Conservation (phyloP, 1,140 invertebrate genomes). For the Pinna nobilis region DNA sequence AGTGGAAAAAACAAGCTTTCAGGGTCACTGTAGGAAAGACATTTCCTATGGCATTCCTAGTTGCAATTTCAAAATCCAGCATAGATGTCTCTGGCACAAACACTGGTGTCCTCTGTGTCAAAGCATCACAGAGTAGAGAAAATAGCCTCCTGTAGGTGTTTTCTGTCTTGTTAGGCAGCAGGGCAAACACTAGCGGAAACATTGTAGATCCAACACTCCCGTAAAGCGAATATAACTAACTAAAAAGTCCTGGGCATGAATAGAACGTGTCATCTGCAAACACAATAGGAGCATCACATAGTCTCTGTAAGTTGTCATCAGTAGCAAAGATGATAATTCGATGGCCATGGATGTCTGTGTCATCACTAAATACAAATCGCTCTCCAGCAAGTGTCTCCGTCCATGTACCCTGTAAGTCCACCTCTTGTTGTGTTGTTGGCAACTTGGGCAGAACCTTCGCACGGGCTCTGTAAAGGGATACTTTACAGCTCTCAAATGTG, state of each 20-base stretch:
- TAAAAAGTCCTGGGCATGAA: constrained; percentile 13
- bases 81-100: not conserved
- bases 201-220: constrained; percentile 6
- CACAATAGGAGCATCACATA: not conserved
- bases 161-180: constrained; percentile 15
- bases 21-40: not conserved
- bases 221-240: constrained; percentile 19
- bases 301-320: not conserved
- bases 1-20: not conserved
- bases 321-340: constrained; percentile 14
- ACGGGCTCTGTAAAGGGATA: no score
- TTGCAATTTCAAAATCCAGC: not conserved
- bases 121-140: not conserved
- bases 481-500: no score
- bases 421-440: no score
- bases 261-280: constrained; percentile 36
- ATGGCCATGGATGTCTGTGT: not conserved
- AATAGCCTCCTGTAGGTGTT: not conserved
- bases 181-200: constrained; percentile 24
- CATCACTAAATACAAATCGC: constrained; percentile 3
- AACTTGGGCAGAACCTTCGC: no score
- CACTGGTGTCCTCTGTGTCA: not conserved
- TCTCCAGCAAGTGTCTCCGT: constrained; percentile 9
- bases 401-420: no score
- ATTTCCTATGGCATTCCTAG: not conserved